phyloP scores from a whole-genome alignment of 53 echinoderm and acorn worm species.

The Holothuria scabra region DNA sequence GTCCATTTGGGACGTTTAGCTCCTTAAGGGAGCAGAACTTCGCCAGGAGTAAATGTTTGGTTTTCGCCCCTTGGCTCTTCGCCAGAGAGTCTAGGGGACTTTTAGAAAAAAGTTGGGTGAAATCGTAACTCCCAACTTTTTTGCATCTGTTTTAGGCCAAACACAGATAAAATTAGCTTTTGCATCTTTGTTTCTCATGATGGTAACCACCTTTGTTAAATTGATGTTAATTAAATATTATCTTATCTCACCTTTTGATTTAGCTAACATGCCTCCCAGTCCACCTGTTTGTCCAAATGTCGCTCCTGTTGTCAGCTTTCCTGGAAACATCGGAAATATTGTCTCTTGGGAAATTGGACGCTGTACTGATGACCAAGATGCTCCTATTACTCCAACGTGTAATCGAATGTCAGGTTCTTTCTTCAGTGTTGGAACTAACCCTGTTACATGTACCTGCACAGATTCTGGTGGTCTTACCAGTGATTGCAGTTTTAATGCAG shows the following conservation, averaged over 20 bases:
- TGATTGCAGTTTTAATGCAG: neutral
- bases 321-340: neutral
- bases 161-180: too few species aligned
- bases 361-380: neutral
- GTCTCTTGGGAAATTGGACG: neutral
- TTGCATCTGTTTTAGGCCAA: too few species aligned
- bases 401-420: neutral
- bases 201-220: too few species aligned
- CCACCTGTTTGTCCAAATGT: neutral
- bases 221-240: too few species aligned
- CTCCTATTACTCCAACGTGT: neutral
- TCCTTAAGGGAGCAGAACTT: too few species aligned
- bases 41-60: too few species aligned
- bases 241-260: neutral
- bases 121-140: too few species aligned
- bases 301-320: neutral
- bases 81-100: too few species aligned
- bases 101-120: too few species aligned
- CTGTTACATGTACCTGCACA: neutral
- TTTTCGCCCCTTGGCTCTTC: too few species aligned
- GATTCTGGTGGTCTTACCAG: conserved; percentile 2
- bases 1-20: too few species aligned
- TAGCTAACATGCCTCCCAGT: neutral
- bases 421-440: neutral
- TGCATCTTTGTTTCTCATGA: too few species aligned